These are phyloP conservation scores for Chondrosia reniformis DNA, from an alignment of 37 sponge, comb jelly and placozoan genomes.

Conservation along the genomic window DNA sequence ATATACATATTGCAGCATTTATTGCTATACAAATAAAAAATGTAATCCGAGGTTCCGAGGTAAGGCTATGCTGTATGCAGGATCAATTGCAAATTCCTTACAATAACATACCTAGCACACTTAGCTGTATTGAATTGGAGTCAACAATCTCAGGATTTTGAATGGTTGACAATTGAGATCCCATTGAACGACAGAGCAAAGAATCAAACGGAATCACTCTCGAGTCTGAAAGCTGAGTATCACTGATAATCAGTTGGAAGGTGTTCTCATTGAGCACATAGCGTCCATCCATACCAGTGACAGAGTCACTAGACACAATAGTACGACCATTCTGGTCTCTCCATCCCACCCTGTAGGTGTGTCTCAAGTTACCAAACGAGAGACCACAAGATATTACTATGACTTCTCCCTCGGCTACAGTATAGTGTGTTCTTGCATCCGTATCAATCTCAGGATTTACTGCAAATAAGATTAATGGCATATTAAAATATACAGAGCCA, in stretches of 20 bases:
- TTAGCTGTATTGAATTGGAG: not conserved
- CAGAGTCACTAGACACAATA: not conserved
- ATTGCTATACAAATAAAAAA: not conserved
- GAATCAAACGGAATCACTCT: not conserved
- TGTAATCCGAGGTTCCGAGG: not conserved
- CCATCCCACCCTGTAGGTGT: not conserved
- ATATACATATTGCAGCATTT: not conserved
- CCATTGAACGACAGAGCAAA: not conserved
- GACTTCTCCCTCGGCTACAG: not conserved
- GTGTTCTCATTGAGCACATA: slow-evolving; percentile 1
- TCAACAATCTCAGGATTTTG: not conserved
- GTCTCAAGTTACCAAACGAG: not conserved
- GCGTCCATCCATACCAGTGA: not conserved
- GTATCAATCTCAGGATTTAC: not conserved
- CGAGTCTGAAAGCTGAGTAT: not conserved
- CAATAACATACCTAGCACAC: not conserved
- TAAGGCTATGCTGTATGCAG: not conserved
- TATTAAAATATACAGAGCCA: not conserved
- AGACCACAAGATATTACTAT: not conserved
- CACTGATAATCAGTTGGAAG: slow-evolving; percentile 1
- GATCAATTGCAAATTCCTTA: not conserved
- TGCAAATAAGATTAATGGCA: not conserved
- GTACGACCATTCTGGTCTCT: not conserved
- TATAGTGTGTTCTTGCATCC: not conserved
- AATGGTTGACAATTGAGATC: not conserved